phyloP scores from a whole-genome alignment of 2,113 vertebrate species.

The Albula glossodonta region DNA sequence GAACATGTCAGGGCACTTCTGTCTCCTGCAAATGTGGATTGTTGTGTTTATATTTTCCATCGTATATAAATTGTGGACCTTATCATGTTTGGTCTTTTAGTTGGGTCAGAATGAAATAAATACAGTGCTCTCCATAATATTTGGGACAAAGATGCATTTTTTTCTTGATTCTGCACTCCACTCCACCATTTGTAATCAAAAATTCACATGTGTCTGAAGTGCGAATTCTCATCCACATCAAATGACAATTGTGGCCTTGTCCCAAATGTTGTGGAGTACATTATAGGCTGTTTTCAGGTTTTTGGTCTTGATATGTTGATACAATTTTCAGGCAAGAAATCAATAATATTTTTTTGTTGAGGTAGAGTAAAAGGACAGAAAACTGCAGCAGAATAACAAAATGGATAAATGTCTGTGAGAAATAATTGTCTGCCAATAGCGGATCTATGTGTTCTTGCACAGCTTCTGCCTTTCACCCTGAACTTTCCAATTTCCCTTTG shows the following conservation, averaged over 20 bases:
- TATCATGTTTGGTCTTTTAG: neutral
- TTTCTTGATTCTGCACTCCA: too few species aligned
- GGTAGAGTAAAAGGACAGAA: neutral
- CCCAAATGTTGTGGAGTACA: too few species aligned
- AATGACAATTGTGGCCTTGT: too few species aligned
- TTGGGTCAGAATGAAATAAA: neutral
- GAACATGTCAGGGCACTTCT: neutral
- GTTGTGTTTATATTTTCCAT: too few species aligned
- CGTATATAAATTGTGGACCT: neutral
- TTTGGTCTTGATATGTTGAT: neutral
- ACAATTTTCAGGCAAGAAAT: neutral
- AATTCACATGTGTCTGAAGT: too few species aligned
- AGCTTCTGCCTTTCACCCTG: neutral
- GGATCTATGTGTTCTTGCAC: neutral
- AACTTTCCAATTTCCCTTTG: neutral
- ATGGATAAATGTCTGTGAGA: neutral
- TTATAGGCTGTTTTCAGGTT: neutral
- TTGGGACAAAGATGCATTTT: too few species aligned
- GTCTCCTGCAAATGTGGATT: too few species aligned
- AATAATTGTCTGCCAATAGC: slow-evolving; percentile 5
- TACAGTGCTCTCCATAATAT: too few species aligned
- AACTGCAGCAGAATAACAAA: neutral
- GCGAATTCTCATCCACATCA: too few species aligned
- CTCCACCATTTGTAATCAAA: too few species aligned
- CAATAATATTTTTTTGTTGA: neutral